Base-by-base conservation (phyloP, 2,113 vertebrate genomes). In the Rhinogobius similis region DNA sequence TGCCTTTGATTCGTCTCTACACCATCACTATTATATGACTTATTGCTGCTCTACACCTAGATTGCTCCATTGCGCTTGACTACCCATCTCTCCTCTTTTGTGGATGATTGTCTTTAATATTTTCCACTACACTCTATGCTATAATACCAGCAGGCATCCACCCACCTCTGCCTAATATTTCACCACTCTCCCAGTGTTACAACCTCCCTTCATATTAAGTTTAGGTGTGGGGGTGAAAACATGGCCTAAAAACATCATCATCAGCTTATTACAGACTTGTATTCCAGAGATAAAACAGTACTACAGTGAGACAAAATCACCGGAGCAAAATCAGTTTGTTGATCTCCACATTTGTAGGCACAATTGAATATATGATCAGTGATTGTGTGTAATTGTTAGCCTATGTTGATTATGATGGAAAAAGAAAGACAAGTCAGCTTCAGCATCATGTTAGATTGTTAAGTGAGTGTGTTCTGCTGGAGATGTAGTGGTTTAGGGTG, bases 21-120 rank as follows among this genome's bases (percentile, higher is more conserved):
- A 29, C 16, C 27, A 16, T 61, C 29, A n/a, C 27, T n/a, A 61
- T 61, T 61, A n/a, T 11, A 38, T 21, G 20, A 38, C 18, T 36
- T 56, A 27, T 12, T 61, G 7, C 9, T 36, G 58, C 58, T 61
- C 58, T 36, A 29, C 20, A 56, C 53, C 24, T 27, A 18, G 18
- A 61, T 61, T 46, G 20, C 41, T 48, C 1, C 68, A 73, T 2
- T 58, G 63, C 27, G 56, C 72, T 18, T 74, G 46, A 55, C 14
- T 1, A 13, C 32, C 26, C 38, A 43, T 44, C 29, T 32, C 29
- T 21, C 58, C 36, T 61, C 26, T 1, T 21, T 26, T 73, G 66
- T 48, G 58, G 27, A 36, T 18, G 8, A 14, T 16, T 16, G 23
- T 56, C 53, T 56, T 56, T 56, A 26, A 56, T 27, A 27, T 27